Conservation (phyloP, 2,888 invertebrate species). For the Antitype chi region DNA sequence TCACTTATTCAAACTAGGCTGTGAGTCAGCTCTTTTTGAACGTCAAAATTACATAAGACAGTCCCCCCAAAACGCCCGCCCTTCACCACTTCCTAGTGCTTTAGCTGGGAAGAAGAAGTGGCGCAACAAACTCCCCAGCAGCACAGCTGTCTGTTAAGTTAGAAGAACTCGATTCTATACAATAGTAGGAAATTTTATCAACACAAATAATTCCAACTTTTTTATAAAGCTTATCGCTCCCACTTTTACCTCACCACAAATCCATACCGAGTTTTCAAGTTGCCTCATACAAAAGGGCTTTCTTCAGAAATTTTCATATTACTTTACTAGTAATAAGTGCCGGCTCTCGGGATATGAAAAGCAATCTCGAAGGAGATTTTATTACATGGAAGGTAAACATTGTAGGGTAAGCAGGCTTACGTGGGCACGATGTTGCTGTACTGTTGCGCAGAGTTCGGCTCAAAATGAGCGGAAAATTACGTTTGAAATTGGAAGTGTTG, state of each 20-base stretch:
- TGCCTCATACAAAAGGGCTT: constrained; percentile 78
- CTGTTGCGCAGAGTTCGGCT: constrained; percentile 6
- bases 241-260: constrained; percentile 58
- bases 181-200: no score
- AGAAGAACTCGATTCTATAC: no score
- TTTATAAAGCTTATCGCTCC: constrained; percentile 29
- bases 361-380: constrained; percentile 66
- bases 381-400: constrained; percentile 63
- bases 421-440: constrained; percentile 10
- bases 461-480: constrained; percentile 9
- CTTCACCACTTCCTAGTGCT: no score
- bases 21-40: no score
- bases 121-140: no score
- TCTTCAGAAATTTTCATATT: constrained; percentile 82
- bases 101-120: no score
- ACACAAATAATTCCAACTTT: not conserved
- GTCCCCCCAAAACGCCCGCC: no score
- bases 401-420: constrained; percentile 42
- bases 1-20: no score
- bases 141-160: no score
- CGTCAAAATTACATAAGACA: no score
- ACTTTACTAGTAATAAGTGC: constrained; percentile 77
- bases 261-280: constrained; percentile 71
- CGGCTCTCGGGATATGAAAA: constrained; percentile 61
- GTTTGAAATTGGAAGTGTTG: constrained; percentile 1